Evolutionary conservation across 2,888 invertebrate species (phyloP), one percentile per base, ranked within the genome.

Genomic region (Ennomos erosarius): DNA sequence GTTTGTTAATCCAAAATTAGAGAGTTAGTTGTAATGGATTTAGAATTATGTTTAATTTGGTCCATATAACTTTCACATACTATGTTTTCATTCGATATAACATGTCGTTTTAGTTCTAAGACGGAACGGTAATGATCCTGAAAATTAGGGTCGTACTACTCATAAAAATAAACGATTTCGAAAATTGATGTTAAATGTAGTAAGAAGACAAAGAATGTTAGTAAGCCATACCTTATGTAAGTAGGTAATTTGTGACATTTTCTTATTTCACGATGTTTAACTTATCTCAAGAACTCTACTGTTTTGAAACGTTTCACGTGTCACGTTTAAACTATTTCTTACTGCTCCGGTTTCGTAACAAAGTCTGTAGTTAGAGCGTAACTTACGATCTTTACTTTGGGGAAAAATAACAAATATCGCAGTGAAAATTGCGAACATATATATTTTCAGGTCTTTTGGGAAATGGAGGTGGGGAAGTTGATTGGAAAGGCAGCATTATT

Each of bases 1-100:
- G 75, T 78, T 71, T 68, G 71, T 72, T 73, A 72, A 55, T 59
- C 48, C 54, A 56, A 63, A 63, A 70, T 69, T 46, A 47, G 35
- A 11, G 46, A 62, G 51, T 69, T 67, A 51, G 46, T 48, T 67
- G 60, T 10, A 35, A 48, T 61, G 59, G 48, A 50, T 45, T 46
- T 37, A 11, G 11, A 13, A 46, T 51, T 46, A 12, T 26, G 16
- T 48, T 61, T 37, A 40, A 37, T 57, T 55, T 40, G 26, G 13
- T 47, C 43, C 9, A 34, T 10, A 13, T 40, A 50, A 39, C 9
- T 26, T 26, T 10, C 12, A 39, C n/a, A 4, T n/a, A n/a, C n/a
- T n/a, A n/a, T n/a, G n/a, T n/a, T n/a, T n/a, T n/a, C n/a, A n/a
- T n/a, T n/a, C n/a, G n/a, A n/a, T n/a, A n/a, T n/a, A 26, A 26